Evolutionary conservation across 2,113 vertebrate genomes (phyloP).

Genomic region (Bubo blakistoni): DNA sequence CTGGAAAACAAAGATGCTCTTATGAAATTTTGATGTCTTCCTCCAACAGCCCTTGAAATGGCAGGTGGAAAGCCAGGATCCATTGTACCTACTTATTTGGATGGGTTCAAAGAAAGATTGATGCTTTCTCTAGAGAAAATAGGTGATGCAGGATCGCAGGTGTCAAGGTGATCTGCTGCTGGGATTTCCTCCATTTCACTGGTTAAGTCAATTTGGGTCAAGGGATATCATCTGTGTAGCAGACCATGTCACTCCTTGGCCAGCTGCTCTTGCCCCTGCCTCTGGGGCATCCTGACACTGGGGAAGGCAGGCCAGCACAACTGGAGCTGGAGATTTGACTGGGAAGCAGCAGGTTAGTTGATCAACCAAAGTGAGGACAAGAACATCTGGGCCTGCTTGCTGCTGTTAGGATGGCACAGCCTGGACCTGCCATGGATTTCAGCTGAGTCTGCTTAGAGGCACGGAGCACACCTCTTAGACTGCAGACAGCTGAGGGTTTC

Average conservation of each 20-base stretch:
- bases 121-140: not conserved
- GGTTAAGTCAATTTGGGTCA: not conserved
- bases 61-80: not conserved
- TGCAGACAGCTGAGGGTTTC: not conserved
- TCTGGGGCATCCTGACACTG: accelerated
- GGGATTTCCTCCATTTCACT: not conserved
- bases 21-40: not conserved
- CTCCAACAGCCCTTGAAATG: not conserved
- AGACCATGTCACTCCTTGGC: not conserved
- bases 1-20: not conserved
- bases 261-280: not conserved
- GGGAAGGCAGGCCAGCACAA: not conserved
- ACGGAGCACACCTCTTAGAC: not conserved
- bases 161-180: not conserved
- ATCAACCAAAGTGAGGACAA: not conserved
- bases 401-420: not conserved
- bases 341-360: not conserved
- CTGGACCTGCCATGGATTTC: not conserved
- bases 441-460: not conserved
- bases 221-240: not conserved
- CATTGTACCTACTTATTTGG: too few relatives aligned
- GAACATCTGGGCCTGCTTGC: not conserved
- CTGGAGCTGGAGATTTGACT: not conserved
- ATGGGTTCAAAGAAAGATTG: not conserved
- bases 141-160: not conserved